A percentile compares a stretch with the other conserved stretches of the same genome.
phyloP scores from a whole-genome alignment of 2,113 vertebrate species.

The Oenanthe oenanthe region DNA sequence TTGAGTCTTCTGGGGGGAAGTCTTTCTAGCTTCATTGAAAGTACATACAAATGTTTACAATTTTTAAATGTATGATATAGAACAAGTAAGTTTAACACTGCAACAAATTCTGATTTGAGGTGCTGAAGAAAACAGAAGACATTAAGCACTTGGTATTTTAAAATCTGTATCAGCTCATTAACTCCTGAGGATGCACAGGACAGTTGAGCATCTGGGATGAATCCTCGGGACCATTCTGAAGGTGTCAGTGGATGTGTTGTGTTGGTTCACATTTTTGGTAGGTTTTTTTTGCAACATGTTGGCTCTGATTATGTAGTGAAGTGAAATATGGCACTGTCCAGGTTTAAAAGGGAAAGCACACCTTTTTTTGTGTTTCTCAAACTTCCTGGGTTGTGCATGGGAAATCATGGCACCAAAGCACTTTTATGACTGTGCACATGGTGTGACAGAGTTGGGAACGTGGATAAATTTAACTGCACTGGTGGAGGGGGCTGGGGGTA shows the following conservation, averaged over 20 bases:
- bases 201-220: neutral
- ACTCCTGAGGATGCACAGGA: neutral
- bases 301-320: neutral
- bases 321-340: neutral
- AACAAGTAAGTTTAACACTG: neutral
- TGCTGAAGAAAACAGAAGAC: neutral
- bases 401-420: neutral
- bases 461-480: neutral
- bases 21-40: neutral
- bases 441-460: neutral
- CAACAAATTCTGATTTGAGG: neutral
- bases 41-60: neutral
- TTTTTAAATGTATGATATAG: neutral
- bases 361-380: neutral
- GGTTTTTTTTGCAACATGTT: neutral
- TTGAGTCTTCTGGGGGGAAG: fast-evolving
- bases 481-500: fast-evolving
- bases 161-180: neutral
- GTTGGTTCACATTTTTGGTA: neutral
- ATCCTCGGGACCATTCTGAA: neutral
- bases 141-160: neutral
- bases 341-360: neutral
- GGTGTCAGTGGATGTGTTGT: neutral
- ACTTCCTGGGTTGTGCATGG: neutral
- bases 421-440: neutral